Base-by-base conservation (phyloP, 2,113 vertebrate species). In the Notarius quadriscutis region DNA sequence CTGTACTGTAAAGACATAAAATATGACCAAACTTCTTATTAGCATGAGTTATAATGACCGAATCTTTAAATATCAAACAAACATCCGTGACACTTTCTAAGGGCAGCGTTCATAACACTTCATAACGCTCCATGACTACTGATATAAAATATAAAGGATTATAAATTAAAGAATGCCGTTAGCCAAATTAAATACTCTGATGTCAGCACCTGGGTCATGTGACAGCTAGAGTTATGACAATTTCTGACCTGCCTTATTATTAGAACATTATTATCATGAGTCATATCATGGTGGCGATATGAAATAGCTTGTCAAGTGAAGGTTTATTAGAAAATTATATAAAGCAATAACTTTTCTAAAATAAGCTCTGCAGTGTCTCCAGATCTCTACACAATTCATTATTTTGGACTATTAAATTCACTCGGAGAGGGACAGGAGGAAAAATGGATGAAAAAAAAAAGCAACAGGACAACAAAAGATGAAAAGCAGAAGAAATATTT, bases 1-100 rank as follows among this genome's bases (percentile, higher is more conserved):
- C 98, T 95, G 92, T 99, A 99, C 98, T 99, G 91, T 89, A 93
- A 62, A 89, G 7, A 88, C 0, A 58, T 72, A 12, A 3, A 20
- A 60, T 30, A 17, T 41, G 30, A 69, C 27, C 5, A 10, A 22
- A 58, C 14, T 8, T 30, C 14, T 8, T 30, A 20, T 20, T 20
- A 18, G 34, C 55, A 80, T 8, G 11, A 58, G 57, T 58, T 58
- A 58, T 4, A 58, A 14, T 60, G 7, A 22, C 34, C 4, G 3
- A 74, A 74, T 20, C 1, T 4, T 41, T 74, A 22, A 48, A 74
- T 22, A 22, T 4, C 22, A 71, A 34, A 5, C 67, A 30, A 34
- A 69, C 12, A 15, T 65, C 62, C 6, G 2, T 53, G 7, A 53
- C 51, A 7, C 10, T 62, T 67, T 67, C 63, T n/a, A 12, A 11